Evolutionary conservation across 2,888 invertebrate genomes (phyloP).

Genomic region (Sepioteuthis lessoniana): DNA sequence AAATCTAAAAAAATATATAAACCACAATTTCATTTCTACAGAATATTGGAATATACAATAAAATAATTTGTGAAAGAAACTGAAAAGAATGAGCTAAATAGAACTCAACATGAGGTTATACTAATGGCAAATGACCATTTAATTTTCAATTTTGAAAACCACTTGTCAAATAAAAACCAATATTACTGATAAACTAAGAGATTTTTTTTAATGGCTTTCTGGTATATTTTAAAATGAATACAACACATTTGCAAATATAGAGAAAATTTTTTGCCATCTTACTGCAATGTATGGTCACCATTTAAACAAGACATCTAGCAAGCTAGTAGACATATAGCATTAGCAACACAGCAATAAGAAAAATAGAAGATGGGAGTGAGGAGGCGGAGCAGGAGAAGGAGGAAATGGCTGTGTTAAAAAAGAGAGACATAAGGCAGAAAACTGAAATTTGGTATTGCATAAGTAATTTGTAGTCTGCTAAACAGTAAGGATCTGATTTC

Average conservation of each 20-base stretch:
- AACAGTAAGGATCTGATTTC: conserved; percentile 2
- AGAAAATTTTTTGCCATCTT: not conserved
- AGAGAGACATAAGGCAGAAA: not conserved
- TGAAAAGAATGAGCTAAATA: not conserved
- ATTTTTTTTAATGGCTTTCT: not conserved
- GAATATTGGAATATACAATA: not conserved
- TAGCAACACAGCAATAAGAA: not conserved
- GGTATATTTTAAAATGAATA: not conserved
- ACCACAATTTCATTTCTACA: not conserved
- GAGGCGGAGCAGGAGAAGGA: not conserved
- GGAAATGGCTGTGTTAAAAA: not conserved
- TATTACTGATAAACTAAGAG: too few relatives aligned
- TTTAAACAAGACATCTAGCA: not conserved
- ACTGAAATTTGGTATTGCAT: not conserved
- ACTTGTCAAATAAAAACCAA: not conserved
- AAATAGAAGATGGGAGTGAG: not conserved
- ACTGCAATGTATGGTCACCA: conserved; percentile 6
- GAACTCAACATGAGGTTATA: not conserved
- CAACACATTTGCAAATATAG: not conserved
- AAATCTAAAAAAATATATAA: not conserved
- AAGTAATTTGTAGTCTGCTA: not conserved
- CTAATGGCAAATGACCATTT: not conserved
- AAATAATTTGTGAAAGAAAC: not conserved
- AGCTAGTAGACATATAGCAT: not conserved
- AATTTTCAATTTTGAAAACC: not conserved